Conservation (phyloP, 2,888 invertebrate species). For the Drosophila melanosoma region DNA sequence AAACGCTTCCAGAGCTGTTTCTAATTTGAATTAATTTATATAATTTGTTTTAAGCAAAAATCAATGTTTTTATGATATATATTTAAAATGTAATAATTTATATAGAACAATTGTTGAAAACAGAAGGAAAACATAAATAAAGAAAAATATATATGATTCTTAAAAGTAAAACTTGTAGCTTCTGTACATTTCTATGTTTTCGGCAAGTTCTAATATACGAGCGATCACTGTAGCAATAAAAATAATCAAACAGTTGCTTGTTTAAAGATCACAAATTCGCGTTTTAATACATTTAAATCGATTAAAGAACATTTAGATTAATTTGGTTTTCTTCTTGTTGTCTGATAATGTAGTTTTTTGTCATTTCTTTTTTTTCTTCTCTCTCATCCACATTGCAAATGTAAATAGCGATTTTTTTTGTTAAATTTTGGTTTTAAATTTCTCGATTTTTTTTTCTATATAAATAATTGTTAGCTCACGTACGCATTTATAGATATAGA, state of each 20-base stretch:
- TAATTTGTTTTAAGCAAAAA: neutral
- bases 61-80: conserved; percentile 1
- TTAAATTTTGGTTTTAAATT: neutral
- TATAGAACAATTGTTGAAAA: neutral
- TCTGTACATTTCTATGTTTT: conserved; percentile 5
- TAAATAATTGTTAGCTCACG: conserved; percentile 59
- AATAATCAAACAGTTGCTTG: conserved; percentile 24
- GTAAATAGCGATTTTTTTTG: conserved; percentile 59
- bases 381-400: conserved; percentile 32
- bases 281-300: conserved; percentile 81
- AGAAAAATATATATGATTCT: neutral
- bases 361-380: conserved; percentile 2
- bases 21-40: neutral
- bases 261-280: conserved; percentile 81
- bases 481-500: conserved; percentile 47
- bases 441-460: conserved; percentile 52
- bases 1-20: neutral
- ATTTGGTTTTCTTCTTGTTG: conserved; percentile 53
- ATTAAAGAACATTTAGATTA: conserved; percentile 81
- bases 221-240: conserved; percentile 8
- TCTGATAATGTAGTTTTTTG: conserved; percentile 38
- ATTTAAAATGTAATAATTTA: conserved; percentile 4
- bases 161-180: conserved; percentile 8
- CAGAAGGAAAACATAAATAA: neutral
- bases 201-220: neutral